Conservation (phyloP, 2,113 vertebrate species). For the Clupea harengus region DNA sequence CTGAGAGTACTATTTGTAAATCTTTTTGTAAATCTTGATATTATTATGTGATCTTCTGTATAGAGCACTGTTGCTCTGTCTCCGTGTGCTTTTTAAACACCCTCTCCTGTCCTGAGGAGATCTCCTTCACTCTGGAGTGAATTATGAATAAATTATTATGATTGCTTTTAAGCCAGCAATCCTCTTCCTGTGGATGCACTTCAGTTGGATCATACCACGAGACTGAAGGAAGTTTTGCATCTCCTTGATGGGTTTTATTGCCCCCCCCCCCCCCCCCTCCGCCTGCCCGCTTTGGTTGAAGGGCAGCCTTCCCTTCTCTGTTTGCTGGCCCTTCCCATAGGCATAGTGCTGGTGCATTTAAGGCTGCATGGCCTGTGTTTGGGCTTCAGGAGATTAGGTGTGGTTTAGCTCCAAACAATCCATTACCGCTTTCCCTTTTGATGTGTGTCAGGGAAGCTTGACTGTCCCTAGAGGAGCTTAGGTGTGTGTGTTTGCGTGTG, state of each 20-base stretch:
- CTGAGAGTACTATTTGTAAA: neutral
- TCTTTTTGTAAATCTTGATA: neutral
- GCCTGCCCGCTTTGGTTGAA: too few relatives aligned
- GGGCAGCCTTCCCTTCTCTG: too few relatives aligned
- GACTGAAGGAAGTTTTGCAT: neutral
- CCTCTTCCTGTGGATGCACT: neutral
- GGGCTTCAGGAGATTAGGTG: neutral
- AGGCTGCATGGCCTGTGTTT: neutral
- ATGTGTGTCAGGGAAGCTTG: neutral
- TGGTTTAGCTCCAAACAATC: neutral
- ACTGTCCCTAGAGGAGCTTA: neutral
- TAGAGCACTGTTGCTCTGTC: neutral
- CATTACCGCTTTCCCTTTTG: neutral
- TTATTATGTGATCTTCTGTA: neutral
- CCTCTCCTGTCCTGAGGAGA: neutral
- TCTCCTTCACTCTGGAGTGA: neutral
- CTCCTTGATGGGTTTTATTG: neutral
- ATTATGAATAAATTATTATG: constrained; percentile 5
- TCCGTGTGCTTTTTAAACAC: neutral
- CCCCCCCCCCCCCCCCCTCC: too few relatives aligned
- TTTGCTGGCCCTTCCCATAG: too few relatives aligned
- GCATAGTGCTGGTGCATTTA: neutral
- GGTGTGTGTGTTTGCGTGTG: neutral
- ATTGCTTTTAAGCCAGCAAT: neutral
- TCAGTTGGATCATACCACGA: neutral